Conservation (phyloP, 2,797 vertebrate genomes). For the Apogon talboti region DNA sequence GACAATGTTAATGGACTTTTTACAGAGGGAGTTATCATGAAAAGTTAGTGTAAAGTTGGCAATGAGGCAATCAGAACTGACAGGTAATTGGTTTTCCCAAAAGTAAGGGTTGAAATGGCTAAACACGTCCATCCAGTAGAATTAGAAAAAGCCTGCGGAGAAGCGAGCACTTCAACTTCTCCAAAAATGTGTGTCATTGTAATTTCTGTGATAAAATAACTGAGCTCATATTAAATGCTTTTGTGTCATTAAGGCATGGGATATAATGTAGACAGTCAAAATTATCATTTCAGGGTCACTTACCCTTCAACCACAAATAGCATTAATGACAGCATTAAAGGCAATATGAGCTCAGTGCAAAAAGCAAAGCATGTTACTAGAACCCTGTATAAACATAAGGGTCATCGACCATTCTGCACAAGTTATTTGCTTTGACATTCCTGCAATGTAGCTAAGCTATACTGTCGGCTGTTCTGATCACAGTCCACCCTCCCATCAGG, state of each 20-base stretch:
- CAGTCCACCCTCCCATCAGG: slow-evolving; percentile 14
- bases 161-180: neutral
- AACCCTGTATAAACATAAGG: slow-evolving; percentile 34
- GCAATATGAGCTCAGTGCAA: neutral
- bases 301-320: too few relatives aligned
- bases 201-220: slow-evolving; percentile 1
- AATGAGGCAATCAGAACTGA: slow-evolving; percentile 11
- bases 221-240: neutral
- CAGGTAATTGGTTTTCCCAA: neutral
- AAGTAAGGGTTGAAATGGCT: slow-evolving; percentile 4
- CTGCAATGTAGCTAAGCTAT: slow-evolving; percentile 25
- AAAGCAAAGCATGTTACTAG: slow-evolving; percentile 23
- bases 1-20: neutral
- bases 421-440: slow-evolving; percentile 40
- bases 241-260: slow-evolving; percentile 1
- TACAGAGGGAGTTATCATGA: slow-evolving; percentile 11
- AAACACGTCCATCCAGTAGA: neutral
- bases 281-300: slow-evolving; percentile 5
- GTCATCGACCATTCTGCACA: slow-evolving; percentile 32
- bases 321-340: slow-evolving; percentile 1
- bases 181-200: neutral
- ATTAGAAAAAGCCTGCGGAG: neutral
- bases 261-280: slow-evolving; percentile 4
- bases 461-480: slow-evolving; percentile 21
- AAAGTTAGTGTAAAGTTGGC: slow-evolving; percentile 14